Evolutionary conservation across 92 coral and sea anemone genomes (phyloP), one percentile per base, ranked within the genome.

Genomic region (Paramuricea clavata): DNA sequence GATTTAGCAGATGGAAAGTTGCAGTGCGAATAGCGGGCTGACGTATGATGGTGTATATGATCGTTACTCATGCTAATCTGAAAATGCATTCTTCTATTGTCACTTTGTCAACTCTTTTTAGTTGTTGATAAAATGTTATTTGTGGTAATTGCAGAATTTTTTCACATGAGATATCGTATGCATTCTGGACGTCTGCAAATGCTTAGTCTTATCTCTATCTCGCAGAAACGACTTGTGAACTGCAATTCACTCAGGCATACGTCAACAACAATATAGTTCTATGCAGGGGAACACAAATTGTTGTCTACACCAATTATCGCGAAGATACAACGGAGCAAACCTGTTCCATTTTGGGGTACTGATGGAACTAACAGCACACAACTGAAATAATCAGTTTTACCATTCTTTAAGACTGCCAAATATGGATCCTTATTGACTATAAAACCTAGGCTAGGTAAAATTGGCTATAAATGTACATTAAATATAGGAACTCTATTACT

Each of bases 221-320:
- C 72, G 23, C 72, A 65, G 72, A 33, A 74, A 52, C 32, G 59
- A 74, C 34, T 74, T 28, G 57, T 44, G 81, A 74, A 44, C 81
- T 74, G 60, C 60, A 43, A 44, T 74, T 74, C 59, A 44, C 57
- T 19, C 15, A 74, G 35, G 36, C 81, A 43, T 74, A 52, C 60
- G 81, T 74, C 81, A 74, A 74, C 81, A 74, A 49, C 81, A 74
- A 74, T 44, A 44, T 44, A 21, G 81, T 47, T 74, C 81, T 5
- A 52, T 74, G 60, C 56, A 44, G 78, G 31, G 50, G 50, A 19
- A 72, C 52, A 26, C 28, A 39, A 74, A 65, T 65, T 65, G 72
- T 74, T 74, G 81, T 74, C 81, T 74, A 74, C 81, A 49, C 81
- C 81, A 74, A 74, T 74, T 74, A 74, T 74, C 81, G 60, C 39